phyloP scores from a whole-genome alignment of 2,113 vertebrate species.

The Hemiprocne comata region DNA sequence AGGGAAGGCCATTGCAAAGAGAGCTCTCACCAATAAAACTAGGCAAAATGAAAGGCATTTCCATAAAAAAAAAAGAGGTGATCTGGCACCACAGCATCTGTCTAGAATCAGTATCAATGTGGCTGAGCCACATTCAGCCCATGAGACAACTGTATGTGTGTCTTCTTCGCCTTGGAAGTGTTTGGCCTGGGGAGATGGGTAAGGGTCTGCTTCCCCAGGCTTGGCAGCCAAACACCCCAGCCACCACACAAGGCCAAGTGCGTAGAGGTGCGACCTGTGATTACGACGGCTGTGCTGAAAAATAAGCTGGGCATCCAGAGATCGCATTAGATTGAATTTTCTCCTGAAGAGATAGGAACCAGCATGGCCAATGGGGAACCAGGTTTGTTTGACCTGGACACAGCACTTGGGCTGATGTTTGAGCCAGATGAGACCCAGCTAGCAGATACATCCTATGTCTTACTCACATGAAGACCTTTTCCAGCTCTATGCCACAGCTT shows the following conservation, averaged over 20 bases:
- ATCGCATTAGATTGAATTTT: not conserved
- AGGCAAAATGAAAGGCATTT: not conserved
- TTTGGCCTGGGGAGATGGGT: not conserved
- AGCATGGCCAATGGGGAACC: not conserved
- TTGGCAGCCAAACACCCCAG: rapidly evolving
- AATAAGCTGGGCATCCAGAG: not conserved
- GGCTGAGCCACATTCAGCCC: not conserved
- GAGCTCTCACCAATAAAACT: not conserved
- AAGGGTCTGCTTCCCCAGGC: not conserved
- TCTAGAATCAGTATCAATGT: not conserved
- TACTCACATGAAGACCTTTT: not conserved
- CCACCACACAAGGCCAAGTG: not conserved
- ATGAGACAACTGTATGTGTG: not conserved
- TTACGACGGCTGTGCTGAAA: not conserved
- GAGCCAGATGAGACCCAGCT: not conserved
- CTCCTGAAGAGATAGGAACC: not conserved
- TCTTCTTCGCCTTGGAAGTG: not conserved
- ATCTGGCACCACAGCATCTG: not conserved
- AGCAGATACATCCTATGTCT: not conserved
- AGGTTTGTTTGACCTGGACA: not conserved
- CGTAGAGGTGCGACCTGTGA: not conserved
- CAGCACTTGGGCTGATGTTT: not conserved
- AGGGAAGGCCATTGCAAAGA: not conserved
- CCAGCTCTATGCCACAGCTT: not conserved
- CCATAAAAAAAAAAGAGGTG: not conserved